Evolutionary conservation across 2,113 vertebrate genomes (phyloP).

Genomic region (Ascaphus truei): DNA sequence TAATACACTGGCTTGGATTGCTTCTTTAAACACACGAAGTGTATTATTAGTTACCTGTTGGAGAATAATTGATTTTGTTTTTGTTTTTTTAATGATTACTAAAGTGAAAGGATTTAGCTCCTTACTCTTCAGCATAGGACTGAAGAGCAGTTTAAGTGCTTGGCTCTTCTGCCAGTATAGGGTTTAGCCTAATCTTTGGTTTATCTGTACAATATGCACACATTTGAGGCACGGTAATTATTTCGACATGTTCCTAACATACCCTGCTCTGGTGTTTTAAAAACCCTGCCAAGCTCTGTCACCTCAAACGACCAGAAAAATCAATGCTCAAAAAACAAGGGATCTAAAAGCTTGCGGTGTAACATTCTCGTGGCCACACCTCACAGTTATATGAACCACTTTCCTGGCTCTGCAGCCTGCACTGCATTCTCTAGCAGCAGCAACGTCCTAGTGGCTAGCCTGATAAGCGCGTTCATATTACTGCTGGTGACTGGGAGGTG

Average conservation of each 20-base stretch:
- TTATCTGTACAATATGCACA: not conserved
- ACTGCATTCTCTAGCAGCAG: not conserved
- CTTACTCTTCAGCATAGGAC: too few relatives aligned
- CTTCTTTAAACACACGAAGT: too few relatives aligned
- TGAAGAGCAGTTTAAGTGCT: too few relatives aligned
- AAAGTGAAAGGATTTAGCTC: too few relatives aligned
- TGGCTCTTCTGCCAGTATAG: too few relatives aligned
- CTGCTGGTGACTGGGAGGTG: not conserved
- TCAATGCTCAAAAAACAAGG: slow-evolving; percentile 1
- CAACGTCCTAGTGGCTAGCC: too few relatives aligned
- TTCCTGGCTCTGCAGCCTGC: not conserved
- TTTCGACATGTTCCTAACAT: not conserved
- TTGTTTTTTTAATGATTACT: too few relatives aligned
- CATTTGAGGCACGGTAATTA: not conserved
- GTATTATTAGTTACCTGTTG: too few relatives aligned
- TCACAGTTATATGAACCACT: not conserved
- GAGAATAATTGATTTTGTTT: too few relatives aligned
- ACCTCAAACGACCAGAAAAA: slow-evolving; percentile 30
- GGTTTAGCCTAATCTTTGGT: not conserved
- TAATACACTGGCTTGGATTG: too few relatives aligned
- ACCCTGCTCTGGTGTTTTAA: not conserved
- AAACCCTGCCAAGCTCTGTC: slow-evolving; percentile 16
- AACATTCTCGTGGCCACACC: slow-evolving; percentile 4
- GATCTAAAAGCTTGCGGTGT: slow-evolving; percentile 1
- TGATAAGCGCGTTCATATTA: slow-evolving; percentile 8